A percentile compares a stretch with the other conserved stretches of the same genome.
Evolutionary conservation across 2,888 invertebrate species (phyloP).

Genomic region (Holacanthella duospinosa): DNA sequence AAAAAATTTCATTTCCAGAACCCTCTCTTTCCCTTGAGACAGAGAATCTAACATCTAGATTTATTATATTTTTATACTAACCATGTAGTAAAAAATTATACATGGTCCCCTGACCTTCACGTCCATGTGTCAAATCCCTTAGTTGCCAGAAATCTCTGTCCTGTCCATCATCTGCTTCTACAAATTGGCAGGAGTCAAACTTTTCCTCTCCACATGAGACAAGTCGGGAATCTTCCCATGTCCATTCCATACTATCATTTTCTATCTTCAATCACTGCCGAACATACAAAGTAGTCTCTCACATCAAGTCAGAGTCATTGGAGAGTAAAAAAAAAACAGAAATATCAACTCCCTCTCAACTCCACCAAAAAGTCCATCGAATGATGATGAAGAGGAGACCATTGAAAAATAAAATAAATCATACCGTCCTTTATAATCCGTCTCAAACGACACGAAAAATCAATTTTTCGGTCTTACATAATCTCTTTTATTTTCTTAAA

Average conservation of each 20-base stretch:
- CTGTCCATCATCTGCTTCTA: not conserved
- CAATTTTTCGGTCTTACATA: slow-evolving; percentile 14
- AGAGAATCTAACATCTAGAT: not conserved
- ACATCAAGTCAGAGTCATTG: not conserved
- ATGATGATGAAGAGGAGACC: too few relatives aligned
- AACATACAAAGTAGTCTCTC: not conserved
- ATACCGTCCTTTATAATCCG: slow-evolving; percentile 16
- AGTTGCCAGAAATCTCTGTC: not conserved
- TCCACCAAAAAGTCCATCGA: not conserved
- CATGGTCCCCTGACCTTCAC: not conserved
- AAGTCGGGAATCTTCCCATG: not conserved
- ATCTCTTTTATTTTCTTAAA: not conserved
- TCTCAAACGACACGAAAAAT: slow-evolving; percentile 15
- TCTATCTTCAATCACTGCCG: slow-evolving; percentile 11
- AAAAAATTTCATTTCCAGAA: not conserved
- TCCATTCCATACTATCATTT: slow-evolving; percentile 9
- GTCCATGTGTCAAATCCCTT: not conserved
- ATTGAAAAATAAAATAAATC: not conserved
- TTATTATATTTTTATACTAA: not conserved
- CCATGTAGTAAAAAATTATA: not conserved
- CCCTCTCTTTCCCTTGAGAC: not conserved
- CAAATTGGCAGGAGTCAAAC: too few relatives aligned
- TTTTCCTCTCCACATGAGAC: too few relatives aligned
- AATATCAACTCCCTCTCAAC: not conserved
- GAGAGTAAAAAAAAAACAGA: not conserved